phyloP scores from a whole-genome alignment of 2,113 vertebrate genomes.

The Hippocampus guttulatus region DNA sequence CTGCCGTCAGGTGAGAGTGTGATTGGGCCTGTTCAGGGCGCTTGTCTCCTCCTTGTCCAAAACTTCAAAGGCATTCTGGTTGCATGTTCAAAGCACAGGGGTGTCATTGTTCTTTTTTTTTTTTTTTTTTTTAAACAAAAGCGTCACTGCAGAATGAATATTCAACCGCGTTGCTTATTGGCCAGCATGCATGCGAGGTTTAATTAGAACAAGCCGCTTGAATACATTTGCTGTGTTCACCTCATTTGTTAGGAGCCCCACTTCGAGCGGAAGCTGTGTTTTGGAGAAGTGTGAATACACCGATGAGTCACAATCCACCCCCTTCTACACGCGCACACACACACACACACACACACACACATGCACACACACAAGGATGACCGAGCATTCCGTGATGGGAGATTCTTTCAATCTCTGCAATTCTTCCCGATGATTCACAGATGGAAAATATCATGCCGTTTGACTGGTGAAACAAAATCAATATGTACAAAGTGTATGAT shows the following conservation, averaged over 20 bases:
- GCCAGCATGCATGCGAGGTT: conserved; percentile 16
- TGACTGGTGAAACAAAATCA: conserved; percentile 10
- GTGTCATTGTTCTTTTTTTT: not conserved
- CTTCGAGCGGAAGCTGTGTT: conserved; percentile 17
- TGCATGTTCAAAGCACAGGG: not conserved
- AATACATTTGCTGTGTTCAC: conserved; percentile 22
- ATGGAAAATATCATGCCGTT: conserved; percentile 13
- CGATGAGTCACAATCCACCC: conserved; percentile 19
- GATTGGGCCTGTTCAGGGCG: conserved; percentile 22
- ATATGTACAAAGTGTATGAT: not conserved
- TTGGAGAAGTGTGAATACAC: conserved; percentile 1
- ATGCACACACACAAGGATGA: not conserved
- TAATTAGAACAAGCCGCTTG: conserved; percentile 22
- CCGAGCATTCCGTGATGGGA: not conserved
- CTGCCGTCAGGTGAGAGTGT: conserved; percentile 45
- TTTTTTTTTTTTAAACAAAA: conserved; percentile 14
- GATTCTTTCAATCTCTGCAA: not conserved
- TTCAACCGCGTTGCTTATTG: conserved; percentile 27
- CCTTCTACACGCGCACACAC: not conserved
- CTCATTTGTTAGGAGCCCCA: conserved; percentile 19
- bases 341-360: no score
- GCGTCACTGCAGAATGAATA: conserved; percentile 33
- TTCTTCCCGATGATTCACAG: not conserved
- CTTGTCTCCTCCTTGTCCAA: conserved; percentile 18
- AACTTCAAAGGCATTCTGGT: not conserved